phyloP scores from a whole-genome alignment of 2,797 vertebrate genomes.

The Tapera naevia region DNA sequence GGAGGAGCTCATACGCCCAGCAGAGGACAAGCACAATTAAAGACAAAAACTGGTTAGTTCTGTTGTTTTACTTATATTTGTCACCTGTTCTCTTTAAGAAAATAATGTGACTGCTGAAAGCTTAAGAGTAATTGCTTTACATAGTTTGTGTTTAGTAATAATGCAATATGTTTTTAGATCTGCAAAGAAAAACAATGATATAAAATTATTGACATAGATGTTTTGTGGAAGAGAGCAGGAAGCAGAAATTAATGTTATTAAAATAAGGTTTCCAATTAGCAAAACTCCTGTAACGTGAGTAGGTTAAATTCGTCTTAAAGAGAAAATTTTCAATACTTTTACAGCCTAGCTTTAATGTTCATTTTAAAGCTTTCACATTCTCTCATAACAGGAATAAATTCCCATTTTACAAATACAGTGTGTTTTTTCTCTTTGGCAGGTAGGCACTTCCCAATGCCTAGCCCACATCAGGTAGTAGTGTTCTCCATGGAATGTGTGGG shows the following conservation, averaged over 20 bases:
- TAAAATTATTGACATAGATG: background rate
- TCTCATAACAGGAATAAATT: slow-evolving; percentile 27
- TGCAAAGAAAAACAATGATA: background rate
- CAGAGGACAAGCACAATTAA: slow-evolving; percentile 76
- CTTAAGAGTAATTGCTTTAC: background rate
- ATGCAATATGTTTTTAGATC: background rate
- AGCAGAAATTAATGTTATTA: background rate
- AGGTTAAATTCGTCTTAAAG: background rate
- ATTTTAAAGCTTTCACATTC: background rate
- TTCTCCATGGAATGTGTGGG: slow-evolving; percentile 87
- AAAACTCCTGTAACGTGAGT: background rate
- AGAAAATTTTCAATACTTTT: background rate
- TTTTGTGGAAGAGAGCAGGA: background rate
- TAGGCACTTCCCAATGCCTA: slow-evolving; percentile 84
- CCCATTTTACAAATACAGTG: slow-evolving; percentile 71
- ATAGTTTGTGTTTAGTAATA: background rate
- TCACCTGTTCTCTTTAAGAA: background rate
- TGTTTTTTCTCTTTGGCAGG: slow-evolving; percentile 83
- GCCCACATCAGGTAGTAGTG: slow-evolving; percentile 84
- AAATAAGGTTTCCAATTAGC: background rate
- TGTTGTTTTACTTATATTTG: background rate
- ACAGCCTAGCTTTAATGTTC: background rate
- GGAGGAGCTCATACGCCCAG: slow-evolving; percentile 84
- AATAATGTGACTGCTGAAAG: background rate
- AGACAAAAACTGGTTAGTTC: slow-evolving; percentile 82